Evolutionary conservation across 2,113 vertebrate species (phyloP), one percentile per base, ranked within the genome.

Genomic region (Cepphus grylle): DNA sequence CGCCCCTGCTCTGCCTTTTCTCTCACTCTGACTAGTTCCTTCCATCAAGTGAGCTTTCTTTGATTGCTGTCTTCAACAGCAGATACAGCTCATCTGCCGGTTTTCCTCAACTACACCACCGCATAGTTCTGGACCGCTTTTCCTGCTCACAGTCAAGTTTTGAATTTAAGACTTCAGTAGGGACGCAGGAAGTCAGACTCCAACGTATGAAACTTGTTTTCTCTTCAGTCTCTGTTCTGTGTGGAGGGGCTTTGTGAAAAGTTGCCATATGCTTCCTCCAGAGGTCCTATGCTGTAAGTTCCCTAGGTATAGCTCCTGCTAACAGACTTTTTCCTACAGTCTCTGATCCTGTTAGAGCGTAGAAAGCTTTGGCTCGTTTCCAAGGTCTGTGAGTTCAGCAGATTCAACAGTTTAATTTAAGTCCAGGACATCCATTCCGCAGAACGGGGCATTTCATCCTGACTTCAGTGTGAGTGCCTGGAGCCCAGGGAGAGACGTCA

Each of bases 321-420:
- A 84, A 92, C 86, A 62, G 89, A 86, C 62, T 52, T 94, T 34
- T 93, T 80, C 91, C 50, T 86, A 45, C 72, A 30, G 78, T 93
- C 52, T 81, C 55, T 1, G 8, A 62, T 83, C 47, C n/a, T 71
- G 34, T 65, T 93, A 91, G 72, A 89, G 47, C 58, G 42, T 50
- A 92, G 74, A 92, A 88, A 71, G 77, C 86, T 81, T 93, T 91
- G 67, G 87, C 49, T 94, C 17, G 10, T 86, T 84, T 86, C 82
- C 90, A 89, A 65, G 50, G 74, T 47, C 77, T 87, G 72, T 67
- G 88, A 96, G 86, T 94, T 94, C 88, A 93, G 91, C 86, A 91
- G 65, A 93, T 84, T 70, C 5, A 20, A 43, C 76, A 62, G 65
- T 70, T 85, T 30, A 47, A 22, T 47, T n/a, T 45, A 82, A 86